Evolutionary conservation across 2,797 vertebrate genomes (phyloP).

Genomic region (Phaenicophaeus curvirostris): DNA sequence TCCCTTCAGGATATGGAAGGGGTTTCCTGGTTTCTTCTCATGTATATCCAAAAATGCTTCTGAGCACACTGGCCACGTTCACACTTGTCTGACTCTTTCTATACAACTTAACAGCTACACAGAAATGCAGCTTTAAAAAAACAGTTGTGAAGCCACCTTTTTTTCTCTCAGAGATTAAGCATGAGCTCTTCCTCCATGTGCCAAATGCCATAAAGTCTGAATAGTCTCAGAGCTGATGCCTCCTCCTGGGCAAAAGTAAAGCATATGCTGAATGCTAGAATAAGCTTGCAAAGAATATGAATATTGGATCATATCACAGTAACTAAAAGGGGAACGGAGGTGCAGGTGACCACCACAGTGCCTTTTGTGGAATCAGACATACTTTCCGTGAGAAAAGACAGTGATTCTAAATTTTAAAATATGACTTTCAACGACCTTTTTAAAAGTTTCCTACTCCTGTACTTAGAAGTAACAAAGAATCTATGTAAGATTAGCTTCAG

Average conservation of each 20-base stretch:
- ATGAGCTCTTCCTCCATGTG: accelerated
- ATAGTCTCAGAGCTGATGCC: neutral
- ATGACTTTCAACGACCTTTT: neutral
- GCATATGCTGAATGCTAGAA: neutral
- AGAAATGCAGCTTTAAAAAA: neutral
- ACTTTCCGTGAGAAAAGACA: neutral
- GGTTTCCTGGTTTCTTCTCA: neutral
- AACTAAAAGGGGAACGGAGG: neutral
- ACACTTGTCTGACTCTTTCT: neutral
- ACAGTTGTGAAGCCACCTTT: neutral
- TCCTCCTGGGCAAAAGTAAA: neutral
- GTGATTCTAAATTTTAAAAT: neutral
- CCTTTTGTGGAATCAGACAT: neutral
- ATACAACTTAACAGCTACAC: neutral
- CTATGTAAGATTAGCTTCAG: neutral
- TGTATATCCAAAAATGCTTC: neutral
- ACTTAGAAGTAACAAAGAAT: neutral
- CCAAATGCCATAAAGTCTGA: neutral
- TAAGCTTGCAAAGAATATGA: neutral
- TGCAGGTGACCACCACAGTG: neutral
- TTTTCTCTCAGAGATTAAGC: neutral
- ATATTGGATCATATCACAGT: neutral
- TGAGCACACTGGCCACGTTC: neutral
- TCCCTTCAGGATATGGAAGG: neutral
- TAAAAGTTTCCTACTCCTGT: neutral